Evolutionary conservation across 2,797 vertebrate genomes (phyloP).

Genomic region (Eupleurogrammus muticus): DNA sequence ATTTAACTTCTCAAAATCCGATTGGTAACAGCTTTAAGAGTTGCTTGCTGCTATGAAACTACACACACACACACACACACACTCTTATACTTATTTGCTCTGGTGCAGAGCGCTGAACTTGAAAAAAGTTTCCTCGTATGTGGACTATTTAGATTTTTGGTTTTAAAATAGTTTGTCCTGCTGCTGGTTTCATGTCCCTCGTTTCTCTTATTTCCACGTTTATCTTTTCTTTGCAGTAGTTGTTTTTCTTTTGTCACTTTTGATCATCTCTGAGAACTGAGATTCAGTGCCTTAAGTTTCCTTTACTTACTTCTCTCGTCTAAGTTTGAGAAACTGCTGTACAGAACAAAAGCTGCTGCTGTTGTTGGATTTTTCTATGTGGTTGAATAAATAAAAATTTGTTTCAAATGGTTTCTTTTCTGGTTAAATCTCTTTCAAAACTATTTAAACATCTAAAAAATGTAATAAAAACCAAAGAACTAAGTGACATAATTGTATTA

Average conservation of each 20-base stretch:
- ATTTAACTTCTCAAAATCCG: not conserved
- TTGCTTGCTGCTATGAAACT: not conserved
- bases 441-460: no score
- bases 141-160: not conserved
- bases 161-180: not conserved
- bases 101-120: not conserved
- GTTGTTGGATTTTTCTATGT: slow-evolving; percentile 54
- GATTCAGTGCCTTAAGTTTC: slow-evolving; percentile 62
- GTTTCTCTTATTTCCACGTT: not conserved
- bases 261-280: slow-evolving; percentile 6
- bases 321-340: slow-evolving; percentile 54
- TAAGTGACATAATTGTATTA: no score
- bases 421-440: no score
- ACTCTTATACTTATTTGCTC: no score
- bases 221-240: not conserved
- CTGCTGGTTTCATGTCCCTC: slow-evolving; percentile 8
- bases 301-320: slow-evolving; percentile 11
- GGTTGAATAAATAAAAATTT: slow-evolving; percentile 63
- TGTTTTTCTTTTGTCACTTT: not conserved
- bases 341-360: slow-evolving; percentile 39
- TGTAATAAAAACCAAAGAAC: no score
- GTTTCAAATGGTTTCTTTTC: slow-evolving; percentile 7
- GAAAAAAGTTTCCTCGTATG: not conserved
- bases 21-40: not conserved
- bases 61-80: no score